phyloP scores from a whole-genome alignment of 2,797 vertebrate genomes.

The Gila robusta region DNA sequence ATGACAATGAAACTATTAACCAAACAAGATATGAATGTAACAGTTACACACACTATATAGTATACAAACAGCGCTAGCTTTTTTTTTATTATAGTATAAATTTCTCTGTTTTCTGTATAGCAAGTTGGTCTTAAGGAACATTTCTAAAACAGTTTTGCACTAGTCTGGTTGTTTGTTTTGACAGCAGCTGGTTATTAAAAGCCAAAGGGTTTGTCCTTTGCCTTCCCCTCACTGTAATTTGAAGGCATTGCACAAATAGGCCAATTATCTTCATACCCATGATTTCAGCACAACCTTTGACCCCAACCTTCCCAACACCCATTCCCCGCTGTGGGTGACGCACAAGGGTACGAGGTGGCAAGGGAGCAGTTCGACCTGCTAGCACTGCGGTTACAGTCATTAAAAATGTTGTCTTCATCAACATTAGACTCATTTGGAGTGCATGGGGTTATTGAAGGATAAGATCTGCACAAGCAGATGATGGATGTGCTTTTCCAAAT shows the following conservation, averaged over 20 bases:
- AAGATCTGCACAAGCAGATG: constrained; percentile 13
- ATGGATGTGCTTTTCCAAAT: constrained; percentile 26
- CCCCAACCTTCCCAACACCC: background rate
- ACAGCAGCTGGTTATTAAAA: constrained; percentile 1
- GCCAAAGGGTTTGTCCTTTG: constrained; percentile 34
- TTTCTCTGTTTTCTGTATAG: background rate
- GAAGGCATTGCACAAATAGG: constrained; percentile 42
- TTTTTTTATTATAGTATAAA: background rate
- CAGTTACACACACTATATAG: background rate
- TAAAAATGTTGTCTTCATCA: constrained; percentile 66
- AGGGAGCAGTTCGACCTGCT: constrained; percentile 62
- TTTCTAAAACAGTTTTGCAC: background rate
- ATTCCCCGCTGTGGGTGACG: constrained; percentile 37
- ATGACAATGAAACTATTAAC: background rate
- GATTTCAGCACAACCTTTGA: constrained; percentile 36
- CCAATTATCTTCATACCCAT: constrained; percentile 51
- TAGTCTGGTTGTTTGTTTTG: constrained; percentile 11
- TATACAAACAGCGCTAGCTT: background rate
- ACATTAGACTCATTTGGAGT: constrained; percentile 66
- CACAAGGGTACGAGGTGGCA: constrained; percentile 61
- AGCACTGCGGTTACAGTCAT: constrained; percentile 73
- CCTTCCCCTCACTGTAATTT: constrained; percentile 39
- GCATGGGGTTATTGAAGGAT: constrained; percentile 66
- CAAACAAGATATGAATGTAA: background rate
- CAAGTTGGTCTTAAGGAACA: background rate